Evolutionary conservation across 37 sponge, comb jelly and placozoan species (phyloP).

Genomic region (Oscarella lobularis): DNA sequence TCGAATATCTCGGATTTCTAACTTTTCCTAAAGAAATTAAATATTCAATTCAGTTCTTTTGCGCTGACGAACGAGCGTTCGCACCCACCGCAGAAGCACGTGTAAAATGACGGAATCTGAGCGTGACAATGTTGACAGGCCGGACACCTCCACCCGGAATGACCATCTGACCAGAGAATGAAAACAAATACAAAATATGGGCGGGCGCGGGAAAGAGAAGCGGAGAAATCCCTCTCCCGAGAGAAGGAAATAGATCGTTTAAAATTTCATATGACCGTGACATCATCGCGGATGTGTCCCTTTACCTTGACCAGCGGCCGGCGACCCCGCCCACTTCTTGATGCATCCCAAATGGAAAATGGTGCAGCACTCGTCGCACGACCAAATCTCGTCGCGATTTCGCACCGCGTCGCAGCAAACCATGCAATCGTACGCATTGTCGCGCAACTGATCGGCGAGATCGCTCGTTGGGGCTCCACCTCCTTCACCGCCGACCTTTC

Average conservation of each 20-base stretch:
- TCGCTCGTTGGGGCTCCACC: background rate
- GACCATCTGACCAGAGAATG: too few relatives aligned
- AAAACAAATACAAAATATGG: too few relatives aligned
- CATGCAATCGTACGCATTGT: background rate
- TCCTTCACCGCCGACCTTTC: too few relatives aligned
- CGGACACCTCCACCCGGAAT: slow-evolving; percentile 66
- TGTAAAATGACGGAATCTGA: slow-evolving; percentile 46
- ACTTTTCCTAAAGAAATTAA: slow-evolving; percentile 26
- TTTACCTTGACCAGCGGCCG: slow-evolving; percentile 16
- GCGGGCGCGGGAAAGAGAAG: too few relatives aligned
- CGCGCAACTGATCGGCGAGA: background rate
- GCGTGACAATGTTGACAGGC: slow-evolving; percentile 24
- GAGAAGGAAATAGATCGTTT: too few relatives aligned
- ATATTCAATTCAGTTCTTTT: background rate
- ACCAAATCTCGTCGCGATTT: slow-evolving; percentile 44
- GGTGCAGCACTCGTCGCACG: slow-evolving; percentile 50
- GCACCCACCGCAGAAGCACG: slow-evolving; percentile 75
- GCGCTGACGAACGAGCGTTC: too few relatives aligned
- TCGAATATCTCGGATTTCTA: slow-evolving; percentile 22
- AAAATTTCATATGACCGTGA: too few relatives aligned
- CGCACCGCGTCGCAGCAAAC: slow-evolving; percentile 18
- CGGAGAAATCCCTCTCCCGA: too few relatives aligned
- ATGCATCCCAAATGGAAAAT: slow-evolving; percentile 73
- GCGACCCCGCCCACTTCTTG: slow-evolving; percentile 52
- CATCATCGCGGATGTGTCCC: background rate